Percentiles rank a stretch among this genome's conserved stretches.
These are phyloP conservation scores for Nebria ingens DNA, from an alignment of 1,140 invertebrate genomes.

Conservation along the genomic window DNA sequence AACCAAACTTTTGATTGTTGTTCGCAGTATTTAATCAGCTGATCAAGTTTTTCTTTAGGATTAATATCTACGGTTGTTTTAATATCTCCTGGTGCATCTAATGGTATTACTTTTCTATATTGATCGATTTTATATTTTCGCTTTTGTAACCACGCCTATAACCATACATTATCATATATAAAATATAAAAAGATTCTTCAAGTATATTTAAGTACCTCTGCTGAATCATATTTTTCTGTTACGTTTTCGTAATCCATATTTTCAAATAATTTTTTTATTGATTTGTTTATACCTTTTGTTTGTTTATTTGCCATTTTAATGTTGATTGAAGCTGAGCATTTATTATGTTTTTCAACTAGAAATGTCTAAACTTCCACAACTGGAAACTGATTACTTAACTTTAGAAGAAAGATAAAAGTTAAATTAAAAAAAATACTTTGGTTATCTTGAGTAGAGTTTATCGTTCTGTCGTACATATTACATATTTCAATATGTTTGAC, in stretches of 20 bases:
- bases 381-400: no score
- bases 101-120: neutral
- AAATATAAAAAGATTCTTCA: neutral
- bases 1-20: neutral
- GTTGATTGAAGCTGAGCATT: no score
- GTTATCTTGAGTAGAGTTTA: no score
- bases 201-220: slow-evolving; percentile 16
- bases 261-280: slow-evolving; percentile 19
- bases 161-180: neutral
- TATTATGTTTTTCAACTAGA: no score
- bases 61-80: neutral
- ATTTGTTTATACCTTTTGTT: slow-evolving; percentile 10
- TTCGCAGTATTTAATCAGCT: neutral
- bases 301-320: slow-evolving; percentile 14
- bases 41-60: neutral
- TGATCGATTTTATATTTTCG: neutral
- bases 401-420: no score
- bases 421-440: slow-evolving; percentile 3
- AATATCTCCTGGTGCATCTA: neutral
- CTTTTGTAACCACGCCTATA: neutral
- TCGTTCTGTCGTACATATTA: no score
- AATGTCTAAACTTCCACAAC: no score
- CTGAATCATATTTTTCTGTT: slow-evolving; percentile 16
- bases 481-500: no score
- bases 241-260: slow-evolving; percentile 22